These are phyloP conservation scores for Linnaemya tessellans DNA, from an alignment of 2,888 invertebrate genomes.

Conservation along the genomic window DNA sequence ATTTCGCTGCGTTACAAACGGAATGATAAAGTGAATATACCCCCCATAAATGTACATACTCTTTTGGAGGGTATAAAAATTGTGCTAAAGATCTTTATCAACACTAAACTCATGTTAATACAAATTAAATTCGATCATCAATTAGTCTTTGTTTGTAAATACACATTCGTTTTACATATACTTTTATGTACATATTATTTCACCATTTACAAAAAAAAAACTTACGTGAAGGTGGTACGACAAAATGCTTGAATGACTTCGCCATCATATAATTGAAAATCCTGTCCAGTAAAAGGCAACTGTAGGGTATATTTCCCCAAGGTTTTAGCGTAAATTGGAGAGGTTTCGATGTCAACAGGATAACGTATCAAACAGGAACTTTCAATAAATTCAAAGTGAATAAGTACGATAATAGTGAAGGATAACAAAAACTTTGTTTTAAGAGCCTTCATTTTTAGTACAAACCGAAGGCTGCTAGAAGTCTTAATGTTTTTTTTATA, in stretches of 20 bases:
- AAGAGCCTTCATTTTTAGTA: not conserved
- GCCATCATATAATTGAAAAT: not conserved
- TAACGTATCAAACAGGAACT: slow-evolving; percentile 17
- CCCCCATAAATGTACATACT: no score
- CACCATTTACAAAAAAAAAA: no score
- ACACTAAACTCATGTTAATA: no score
- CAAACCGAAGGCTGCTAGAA: not conserved
- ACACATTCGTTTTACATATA: no score
- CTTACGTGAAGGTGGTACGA: slow-evolving; percentile 36
- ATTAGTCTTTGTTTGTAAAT: no score
- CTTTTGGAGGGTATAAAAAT: no score
- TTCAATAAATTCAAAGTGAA: not conserved
- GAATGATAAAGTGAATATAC: no score
- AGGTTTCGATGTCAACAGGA: not conserved
- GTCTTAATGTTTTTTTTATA: not conserved
- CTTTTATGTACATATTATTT: no score
- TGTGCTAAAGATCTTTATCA: no score
- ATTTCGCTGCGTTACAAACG: no score
- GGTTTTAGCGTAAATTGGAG: slow-evolving; percentile 39
- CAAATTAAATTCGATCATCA: no score
- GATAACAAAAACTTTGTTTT: not conserved
- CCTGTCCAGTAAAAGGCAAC: slow-evolving; percentile 22
- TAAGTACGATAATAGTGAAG: not conserved
- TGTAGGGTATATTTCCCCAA: slow-evolving; percentile 10
- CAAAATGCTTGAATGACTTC: slow-evolving; percentile 22